Percentiles rank a stretch among this genome's conserved stretches.
phyloP scores from a whole-genome alignment of 2,888 invertebrate genomes.

The Lepidocyrtoides sp. region DNA sequence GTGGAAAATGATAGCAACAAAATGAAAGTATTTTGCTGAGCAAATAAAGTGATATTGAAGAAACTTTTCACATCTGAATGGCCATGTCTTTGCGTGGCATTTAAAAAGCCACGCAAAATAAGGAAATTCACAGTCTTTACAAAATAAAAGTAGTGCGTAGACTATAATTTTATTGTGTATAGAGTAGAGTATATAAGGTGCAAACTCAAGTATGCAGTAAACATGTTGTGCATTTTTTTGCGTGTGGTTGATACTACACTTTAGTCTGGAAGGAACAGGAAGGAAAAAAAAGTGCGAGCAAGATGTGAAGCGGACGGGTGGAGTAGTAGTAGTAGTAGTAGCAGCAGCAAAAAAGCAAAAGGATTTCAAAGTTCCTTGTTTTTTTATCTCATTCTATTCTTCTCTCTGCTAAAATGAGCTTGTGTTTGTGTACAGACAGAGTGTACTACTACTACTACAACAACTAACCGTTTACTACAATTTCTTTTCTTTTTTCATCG shows the following conservation, averaged over 20 bases:
- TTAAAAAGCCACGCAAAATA: slow-evolving; percentile 17
- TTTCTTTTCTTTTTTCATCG: not conserved
- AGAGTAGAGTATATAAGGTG: too few species aligned
- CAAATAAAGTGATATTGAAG: slow-evolving; percentile 1
- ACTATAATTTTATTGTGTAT: too few species aligned
- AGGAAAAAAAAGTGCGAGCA: slow-evolving; percentile 12
- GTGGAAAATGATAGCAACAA: not conserved
- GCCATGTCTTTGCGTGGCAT: not conserved
- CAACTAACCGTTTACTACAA: not conserved
- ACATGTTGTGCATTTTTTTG: slow-evolving; percentile 4
- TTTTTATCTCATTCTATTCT: slow-evolving; percentile 23
- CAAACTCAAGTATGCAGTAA: not conserved
- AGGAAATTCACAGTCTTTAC: not conserved
- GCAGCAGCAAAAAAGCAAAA: not conserved
- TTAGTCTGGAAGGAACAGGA: not conserved
- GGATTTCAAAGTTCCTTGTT: slow-evolving; percentile 51
- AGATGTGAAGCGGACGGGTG: slow-evolving; percentile 57
- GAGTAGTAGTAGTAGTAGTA: not conserved
- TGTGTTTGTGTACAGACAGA: not conserved
- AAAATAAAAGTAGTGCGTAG: not conserved
- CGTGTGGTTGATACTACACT: slow-evolving; percentile 19
- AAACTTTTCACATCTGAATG: slow-evolving; percentile 34
- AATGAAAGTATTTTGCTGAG: slow-evolving; percentile 12
- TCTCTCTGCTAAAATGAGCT: not conserved
- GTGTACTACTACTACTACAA: not conserved